A percentile compares a stretch with the other conserved stretches of the same genome.
These are phyloP conservation scores for Neuroterus valhalla DNA, from an alignment of 1,140 invertebrate genomes.

Conservation along the genomic window DNA sequence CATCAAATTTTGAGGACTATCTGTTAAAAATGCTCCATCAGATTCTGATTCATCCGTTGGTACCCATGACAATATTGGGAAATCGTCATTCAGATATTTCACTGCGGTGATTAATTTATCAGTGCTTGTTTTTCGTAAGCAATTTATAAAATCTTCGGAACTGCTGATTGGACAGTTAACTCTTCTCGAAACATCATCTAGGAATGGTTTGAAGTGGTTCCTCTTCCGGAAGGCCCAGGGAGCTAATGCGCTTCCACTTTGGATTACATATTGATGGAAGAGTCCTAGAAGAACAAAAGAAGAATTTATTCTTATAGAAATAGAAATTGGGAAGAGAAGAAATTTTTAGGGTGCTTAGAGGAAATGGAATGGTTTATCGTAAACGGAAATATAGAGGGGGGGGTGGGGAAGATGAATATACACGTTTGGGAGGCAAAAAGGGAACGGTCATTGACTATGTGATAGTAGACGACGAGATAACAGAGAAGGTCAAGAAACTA, in stretches of 20 bases:
- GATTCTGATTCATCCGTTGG: conserved; percentile 3
- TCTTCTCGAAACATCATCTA: neutral
- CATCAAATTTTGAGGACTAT: conserved; percentile 2
- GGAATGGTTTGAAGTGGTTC: neutral
- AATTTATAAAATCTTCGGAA: neutral
- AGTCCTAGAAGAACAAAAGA: neutral
- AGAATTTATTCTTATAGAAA: neutral
- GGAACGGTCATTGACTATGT: no score
- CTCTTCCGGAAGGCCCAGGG: neutral
- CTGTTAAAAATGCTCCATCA: conserved; percentile 5
- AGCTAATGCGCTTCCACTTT: neutral
- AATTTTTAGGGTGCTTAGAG: no score
- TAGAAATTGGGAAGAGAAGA: no score
- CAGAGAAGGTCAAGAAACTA: no score
- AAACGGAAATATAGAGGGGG: no score
- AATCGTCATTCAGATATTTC: neutral
- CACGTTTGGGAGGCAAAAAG: no score
- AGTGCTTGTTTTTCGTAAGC: neutral
- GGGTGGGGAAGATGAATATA: no score
- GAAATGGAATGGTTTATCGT: no score
- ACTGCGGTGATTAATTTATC: neutral
- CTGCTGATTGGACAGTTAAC: neutral
- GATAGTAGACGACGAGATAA: no score
- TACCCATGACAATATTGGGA: neutral
- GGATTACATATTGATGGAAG: conserved; percentile 11